phyloP scores from a whole-genome alignment of 2,797 vertebrate species.

The Gallinago stenura region DNA sequence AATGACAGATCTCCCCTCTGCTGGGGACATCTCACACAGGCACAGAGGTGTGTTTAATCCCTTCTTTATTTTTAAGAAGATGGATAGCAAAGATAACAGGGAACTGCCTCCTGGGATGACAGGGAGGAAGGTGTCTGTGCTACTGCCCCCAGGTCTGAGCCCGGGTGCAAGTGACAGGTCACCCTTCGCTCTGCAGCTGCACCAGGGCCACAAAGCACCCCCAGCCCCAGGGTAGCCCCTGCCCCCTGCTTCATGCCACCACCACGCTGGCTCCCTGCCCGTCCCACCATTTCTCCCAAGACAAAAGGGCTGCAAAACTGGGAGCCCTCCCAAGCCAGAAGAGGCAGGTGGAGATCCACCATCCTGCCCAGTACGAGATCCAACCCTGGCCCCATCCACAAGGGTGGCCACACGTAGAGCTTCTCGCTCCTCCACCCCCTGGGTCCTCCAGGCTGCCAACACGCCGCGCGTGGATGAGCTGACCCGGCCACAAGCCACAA shows the following conservation, averaged over 20 bases:
- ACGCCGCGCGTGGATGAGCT: fast-evolving
- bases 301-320: not conserved
- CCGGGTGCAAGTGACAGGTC: not conserved
- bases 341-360: not conserved
- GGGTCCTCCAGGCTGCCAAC: not conserved
- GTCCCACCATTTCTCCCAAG: not conserved
- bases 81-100: not conserved
- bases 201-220: not conserved
- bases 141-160: not conserved
- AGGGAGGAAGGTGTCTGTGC: not conserved
- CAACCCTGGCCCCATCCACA: no score
- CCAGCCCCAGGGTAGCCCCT: not conserved
- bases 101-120: fast-evolving
- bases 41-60: fast-evolving
- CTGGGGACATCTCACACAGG: not conserved
- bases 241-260: not conserved
- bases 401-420: not conserved
- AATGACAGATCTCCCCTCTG: not conserved
- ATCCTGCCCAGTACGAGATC: not conserved
- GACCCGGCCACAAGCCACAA: not conserved
- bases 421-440: not conserved
- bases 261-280: not conserved
- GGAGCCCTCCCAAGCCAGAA: not conserved
- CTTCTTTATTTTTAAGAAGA: not conserved
- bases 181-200: not conserved